Evolutionary conservation across 2,797 vertebrate genomes (phyloP), one percentile per base, ranked within the genome.

Genomic region (Chelmon rostratus): DNA sequence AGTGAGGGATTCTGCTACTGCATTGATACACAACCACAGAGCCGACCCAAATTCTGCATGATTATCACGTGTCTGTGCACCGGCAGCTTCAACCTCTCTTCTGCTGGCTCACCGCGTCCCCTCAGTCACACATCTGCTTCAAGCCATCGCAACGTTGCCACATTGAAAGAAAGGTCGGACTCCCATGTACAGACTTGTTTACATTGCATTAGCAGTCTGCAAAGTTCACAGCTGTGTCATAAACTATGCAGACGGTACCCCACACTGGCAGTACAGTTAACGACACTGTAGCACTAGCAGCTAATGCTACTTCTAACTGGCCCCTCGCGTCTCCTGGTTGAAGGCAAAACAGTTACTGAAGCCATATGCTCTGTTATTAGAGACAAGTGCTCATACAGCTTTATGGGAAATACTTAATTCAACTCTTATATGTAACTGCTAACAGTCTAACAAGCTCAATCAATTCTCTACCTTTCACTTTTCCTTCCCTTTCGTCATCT

Each of bases 401-500:
- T 19, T 15, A 49, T 4, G 33, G 33, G 50, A 40, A 71, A 50
- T 15, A n/a, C 33, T 15, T 44, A 2, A 37, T 46, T 18, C 68
- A 58, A 21, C 5, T 19, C 33, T 58, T 18, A 21, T 44, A 33
- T 37, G 6, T 0, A 35, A 33, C 59, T 38, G 37, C 19, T 23
- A 6, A 25, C 11, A 42, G 25, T 31, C 13, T 21, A 15, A 68
- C 44, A 31, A 38, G 58, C 15, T 76, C 18, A 19, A 19, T 62
- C 12, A 13, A 44, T 47, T 58, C 23, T 46, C 16, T 11, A 2
- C 13, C 12, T 25, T 76, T n/a, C 18, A n/a, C 25, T 19, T 12
- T 18, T 69, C 5, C 42, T 49, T 23, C n/a, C 61, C 10, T 54
- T 40, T 40, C 35, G 15, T 57, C 57, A 64, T 69, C 38, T 53